Base-by-base conservation (phyloP, 2,888 invertebrate genomes). In the Prenolepis imparis region DNA sequence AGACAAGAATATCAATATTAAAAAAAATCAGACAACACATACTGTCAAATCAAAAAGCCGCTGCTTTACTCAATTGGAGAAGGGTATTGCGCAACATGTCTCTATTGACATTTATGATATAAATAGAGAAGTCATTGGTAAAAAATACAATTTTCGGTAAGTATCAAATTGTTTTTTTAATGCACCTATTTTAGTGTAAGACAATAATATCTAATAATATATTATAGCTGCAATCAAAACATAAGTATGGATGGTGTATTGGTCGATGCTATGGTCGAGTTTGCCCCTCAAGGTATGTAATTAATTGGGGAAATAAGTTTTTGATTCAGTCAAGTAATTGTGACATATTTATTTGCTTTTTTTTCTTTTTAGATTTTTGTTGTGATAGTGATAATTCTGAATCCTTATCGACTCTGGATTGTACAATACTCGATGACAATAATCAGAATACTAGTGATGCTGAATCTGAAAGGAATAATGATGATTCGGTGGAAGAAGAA, bases 61-160 rank as follows among this genome's bases (percentile, higher is more conserved):
- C 24, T 90, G 93, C 12, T 94, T 94, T 83, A 90, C 94, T 9
- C 93, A 93, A 82, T 88, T 92, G 68, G 94, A 93, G 87, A 92
- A 90, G 44, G 78, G 61, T 72, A 66, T 73, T 12, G 73, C 82
- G 0, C 85, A 89, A 52, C 81, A 75, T 73, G 74, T 89, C 28
- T 83, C 89, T 2, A 89, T 93, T 52, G 88, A 93, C 11, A 87
- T 93, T 3, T 87, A 90, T 4, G 93, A 94, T 83, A 78, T 91
- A 32, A 83, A 92, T 41, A 92, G 92, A 21, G 94, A 94, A 86
- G 61, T 90, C 0, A 91, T 94, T 44, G 94, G 93, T 1, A 94
- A 92, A 75, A 94, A 94, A 91, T 94, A 94, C 83, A 90, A 93
- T 61, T 93, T 94, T 84, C 89, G 94, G 92, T 94, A 89, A 81